These are phyloP conservation scores for Terrapene triunguis DNA, from an alignment of 2,113 vertebrate genomes.

Conservation along the genomic window DNA sequence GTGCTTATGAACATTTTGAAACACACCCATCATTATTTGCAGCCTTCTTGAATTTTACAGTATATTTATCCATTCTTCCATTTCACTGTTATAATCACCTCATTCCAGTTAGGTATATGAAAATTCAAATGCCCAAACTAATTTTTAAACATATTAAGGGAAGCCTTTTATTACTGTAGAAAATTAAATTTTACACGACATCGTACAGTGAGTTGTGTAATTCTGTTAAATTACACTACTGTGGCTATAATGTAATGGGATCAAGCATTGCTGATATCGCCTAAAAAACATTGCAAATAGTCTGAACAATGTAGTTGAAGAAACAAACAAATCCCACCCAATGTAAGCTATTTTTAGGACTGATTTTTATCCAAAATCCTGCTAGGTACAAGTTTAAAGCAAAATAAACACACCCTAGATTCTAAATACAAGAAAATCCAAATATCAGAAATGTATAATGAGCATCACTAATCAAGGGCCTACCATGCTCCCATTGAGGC, in stretches of 20 bases:
- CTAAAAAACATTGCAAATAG: not conserved
- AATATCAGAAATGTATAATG: not conserved
- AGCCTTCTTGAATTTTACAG: not conserved
- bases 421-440: not conserved
- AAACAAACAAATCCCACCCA: not conserved
- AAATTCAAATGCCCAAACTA: not conserved
- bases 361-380: conserved; percentile 8
- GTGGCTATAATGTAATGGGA: not conserved
- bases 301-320: not conserved
- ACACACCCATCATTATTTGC: not conserved
- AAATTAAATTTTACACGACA: conserved; percentile 9
- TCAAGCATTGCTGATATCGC: not conserved
- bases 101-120: not conserved
- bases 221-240: conserved; percentile 1
- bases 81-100: not conserved
- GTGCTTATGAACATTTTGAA: not conserved
- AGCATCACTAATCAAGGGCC: not conserved
- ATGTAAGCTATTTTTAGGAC: not conserved
- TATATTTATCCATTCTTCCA: not conserved
- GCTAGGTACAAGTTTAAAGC: not conserved
- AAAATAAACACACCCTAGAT: not conserved
- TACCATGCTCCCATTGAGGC: not conserved
- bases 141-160: not conserved
- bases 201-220: conserved; percentile 1
- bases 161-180: not conserved